A percentile compares a stretch with the other conserved stretches of the same genome.
Conservation (phyloP, 2,888 invertebrate species). For the Orthosia incerta region DNA sequence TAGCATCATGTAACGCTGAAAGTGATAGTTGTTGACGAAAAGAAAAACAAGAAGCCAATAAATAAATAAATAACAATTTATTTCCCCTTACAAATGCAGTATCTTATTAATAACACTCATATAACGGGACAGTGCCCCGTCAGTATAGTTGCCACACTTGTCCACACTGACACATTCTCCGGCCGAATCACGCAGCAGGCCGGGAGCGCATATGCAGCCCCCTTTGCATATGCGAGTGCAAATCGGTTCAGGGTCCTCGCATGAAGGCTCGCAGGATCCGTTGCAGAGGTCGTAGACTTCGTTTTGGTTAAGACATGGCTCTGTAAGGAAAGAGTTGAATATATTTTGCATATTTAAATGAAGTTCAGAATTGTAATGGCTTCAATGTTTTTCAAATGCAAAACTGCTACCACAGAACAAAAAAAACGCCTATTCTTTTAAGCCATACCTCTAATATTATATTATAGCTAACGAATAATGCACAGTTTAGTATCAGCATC, state of each 20-base stretch:
- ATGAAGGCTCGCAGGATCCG: conserved; percentile 82
- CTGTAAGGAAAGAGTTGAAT: conserved; percentile 69
- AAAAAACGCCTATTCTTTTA: no score
- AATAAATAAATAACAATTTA: not conserved
- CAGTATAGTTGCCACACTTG: conserved; percentile 79
- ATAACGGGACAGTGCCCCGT: conserved; percentile 77
- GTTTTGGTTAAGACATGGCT: conserved; percentile 81
- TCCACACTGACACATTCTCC: conserved; percentile 83
- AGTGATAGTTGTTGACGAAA: not conserved
- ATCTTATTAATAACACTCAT: conserved; percentile 82
- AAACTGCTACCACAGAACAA: no score
- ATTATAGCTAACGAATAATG: no score
- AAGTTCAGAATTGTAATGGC: no score
- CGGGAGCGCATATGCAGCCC: conserved; percentile 84
- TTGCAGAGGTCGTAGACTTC: conserved; percentile 85
- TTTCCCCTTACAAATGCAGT: conserved; percentile 69
- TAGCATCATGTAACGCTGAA: no score
- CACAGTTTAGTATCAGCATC: no score
- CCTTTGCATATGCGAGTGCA: conserved; percentile 81
- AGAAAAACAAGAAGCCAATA: not conserved
- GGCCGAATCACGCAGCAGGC: conserved; percentile 76
- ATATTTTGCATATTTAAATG: no score
- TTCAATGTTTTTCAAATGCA: not conserved
- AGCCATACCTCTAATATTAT: no score
- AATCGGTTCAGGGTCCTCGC: conserved; percentile 82